Conservation (phyloP, 2,888 invertebrate species). For the Tyria jacobaeae region DNA sequence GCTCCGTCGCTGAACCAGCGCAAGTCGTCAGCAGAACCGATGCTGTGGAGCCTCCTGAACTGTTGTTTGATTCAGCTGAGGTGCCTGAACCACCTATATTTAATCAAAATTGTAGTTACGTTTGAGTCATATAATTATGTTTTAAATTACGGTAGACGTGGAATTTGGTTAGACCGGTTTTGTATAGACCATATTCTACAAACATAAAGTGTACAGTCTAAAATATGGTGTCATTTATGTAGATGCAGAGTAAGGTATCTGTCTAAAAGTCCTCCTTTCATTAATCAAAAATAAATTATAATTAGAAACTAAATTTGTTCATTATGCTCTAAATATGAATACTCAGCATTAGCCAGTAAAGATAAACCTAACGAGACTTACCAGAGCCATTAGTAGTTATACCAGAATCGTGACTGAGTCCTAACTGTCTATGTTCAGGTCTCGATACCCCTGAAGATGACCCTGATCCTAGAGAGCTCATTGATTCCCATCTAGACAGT, state of each 20-base stretch:
- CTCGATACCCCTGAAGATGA: conserved; percentile 75
- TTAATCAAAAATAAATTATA: too few species aligned
- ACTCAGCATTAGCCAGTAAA: background rate
- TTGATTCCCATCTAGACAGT: conserved; percentile 93
- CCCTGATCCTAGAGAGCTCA: conserved; percentile 88
- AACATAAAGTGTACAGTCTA: too few species aligned
- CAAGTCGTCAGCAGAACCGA: conserved; percentile 93
- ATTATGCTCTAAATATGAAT: too few species aligned
- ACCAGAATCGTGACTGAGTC: conserved; percentile 80
- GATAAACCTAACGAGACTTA: background rate
- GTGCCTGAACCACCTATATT: conserved; percentile 61
- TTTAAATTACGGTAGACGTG: too few species aligned
- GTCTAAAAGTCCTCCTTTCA: too few species aligned
- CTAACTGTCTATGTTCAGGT: conserved; percentile 73
- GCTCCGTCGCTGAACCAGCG: conserved; percentile 93
- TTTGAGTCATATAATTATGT: too few species aligned
- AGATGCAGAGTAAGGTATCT: too few species aligned
- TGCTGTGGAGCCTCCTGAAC: conserved; percentile 63
- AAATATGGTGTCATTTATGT: too few species aligned
- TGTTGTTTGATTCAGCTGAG: conserved; percentile 66
- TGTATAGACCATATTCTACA: too few species aligned
- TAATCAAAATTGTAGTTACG: background rate
- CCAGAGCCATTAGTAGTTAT: conserved; percentile 82
- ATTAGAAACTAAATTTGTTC: too few species aligned
- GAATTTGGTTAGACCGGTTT: too few species aligned